Evolutionary conservation across 2,888 invertebrate genomes (phyloP).

Genomic region (Ormia ochracea): DNA sequence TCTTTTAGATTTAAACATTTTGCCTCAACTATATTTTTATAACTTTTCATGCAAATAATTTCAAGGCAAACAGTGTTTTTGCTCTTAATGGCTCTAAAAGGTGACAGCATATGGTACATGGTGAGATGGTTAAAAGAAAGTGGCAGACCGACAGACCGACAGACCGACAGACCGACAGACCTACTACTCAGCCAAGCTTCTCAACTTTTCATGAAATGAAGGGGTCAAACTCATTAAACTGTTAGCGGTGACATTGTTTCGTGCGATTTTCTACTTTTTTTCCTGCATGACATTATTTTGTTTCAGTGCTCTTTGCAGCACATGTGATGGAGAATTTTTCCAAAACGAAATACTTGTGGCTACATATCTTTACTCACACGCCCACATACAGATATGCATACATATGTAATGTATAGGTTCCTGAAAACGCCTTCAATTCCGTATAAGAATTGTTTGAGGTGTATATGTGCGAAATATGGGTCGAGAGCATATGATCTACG

Average conservation of each 20-base stretch:
- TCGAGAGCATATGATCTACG: too few species aligned
- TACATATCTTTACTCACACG: neutral
- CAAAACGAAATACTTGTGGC: neutral
- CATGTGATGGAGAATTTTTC: constrained; percentile 14
- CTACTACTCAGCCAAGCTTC: too few species aligned
- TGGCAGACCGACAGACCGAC: neutral
- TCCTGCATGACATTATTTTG: constrained; percentile 2
- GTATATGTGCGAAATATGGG: too few species aligned
- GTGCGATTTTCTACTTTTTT: neutral
- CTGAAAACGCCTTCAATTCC: neutral
- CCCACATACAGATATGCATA: neutral
- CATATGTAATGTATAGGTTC: neutral
- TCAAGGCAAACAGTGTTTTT: constrained; percentile 51
- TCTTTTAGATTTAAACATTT: neutral
- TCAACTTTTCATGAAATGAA: constrained; percentile 22
- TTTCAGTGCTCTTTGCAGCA: constrained; percentile 25
- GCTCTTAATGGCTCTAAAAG: constrained; percentile 61
- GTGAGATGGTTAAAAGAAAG: constrained; percentile 40
- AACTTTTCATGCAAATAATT: constrained; percentile 54
- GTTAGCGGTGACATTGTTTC: constrained; percentile 22
- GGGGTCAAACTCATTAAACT: constrained; percentile 59
- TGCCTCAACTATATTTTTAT: constrained; percentile 7
- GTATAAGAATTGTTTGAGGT: too few species aligned
- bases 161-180: neutral
- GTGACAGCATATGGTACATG: constrained; percentile 58